Evolutionary conservation across 2,888 invertebrate species (phyloP), one percentile per base, ranked within the genome.

Genomic region (Agrotis puta): DNA sequence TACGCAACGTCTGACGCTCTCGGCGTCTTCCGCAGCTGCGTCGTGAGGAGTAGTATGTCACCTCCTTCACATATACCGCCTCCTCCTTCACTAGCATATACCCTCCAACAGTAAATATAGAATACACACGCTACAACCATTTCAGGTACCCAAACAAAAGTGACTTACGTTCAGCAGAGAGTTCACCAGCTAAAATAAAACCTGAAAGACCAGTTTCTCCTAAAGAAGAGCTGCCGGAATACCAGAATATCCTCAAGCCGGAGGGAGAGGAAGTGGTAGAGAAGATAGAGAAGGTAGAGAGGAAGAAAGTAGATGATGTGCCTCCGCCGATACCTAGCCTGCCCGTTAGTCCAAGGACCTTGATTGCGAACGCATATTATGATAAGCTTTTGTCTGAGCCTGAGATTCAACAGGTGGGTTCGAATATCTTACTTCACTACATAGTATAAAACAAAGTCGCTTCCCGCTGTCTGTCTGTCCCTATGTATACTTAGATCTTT

Each of bases 351-450:
- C 94, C 94, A 0, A 83, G 95, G 74, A 96, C 94, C 0, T 70
- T 93, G 66, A 93, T 95, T n/a, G 98, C 98, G 0, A 98, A 98
- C 82, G 97, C 98, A 2, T 98, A 98, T 90, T 97, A 98, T 74
- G 98, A 98, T 79, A 98, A 98, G 90, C 89, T 98, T 22, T 96
- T 98, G 56, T 82, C 91, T 0, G 98, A 98, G 87, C 97, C 98
- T 0, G 98, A 98, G 81, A 98, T 99, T 61, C 98, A 98, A 82
- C 97, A 98, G 88, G 90, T 90, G 18, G 64, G 64, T 57, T 33
- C 14, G 6, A 22, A 22, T 22, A 54, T 6, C n/a, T n/a, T n/a
- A n/a, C n/a, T n/a, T n/a, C n/a, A n/a, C n/a, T n/a, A n/a, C n/a
- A n/a, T n/a, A n/a, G n/a, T n/a, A n/a, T n/a, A n/a, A n/a, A n/a